Base-by-base conservation (phyloP, 2,797 vertebrate genomes). In the Limosa lapponica region DNA sequence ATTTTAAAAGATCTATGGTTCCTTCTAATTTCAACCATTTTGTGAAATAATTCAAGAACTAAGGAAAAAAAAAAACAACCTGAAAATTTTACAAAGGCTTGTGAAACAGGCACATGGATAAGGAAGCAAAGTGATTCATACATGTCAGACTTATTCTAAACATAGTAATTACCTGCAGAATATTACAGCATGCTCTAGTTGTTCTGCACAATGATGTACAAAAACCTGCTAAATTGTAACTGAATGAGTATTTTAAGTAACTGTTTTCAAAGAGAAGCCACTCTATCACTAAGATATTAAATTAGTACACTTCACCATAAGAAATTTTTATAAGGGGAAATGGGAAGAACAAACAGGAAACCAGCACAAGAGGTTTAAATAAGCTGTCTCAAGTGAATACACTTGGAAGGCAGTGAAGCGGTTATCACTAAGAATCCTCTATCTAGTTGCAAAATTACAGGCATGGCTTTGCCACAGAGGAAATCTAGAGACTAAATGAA, bases 311-410 rank as follows among this genome's bases (percentile, higher is more conserved):
- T 65, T 65, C 16, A n/a, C 5, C 1, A 0, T 28, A 62, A 75
- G 22, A 72, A 62, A 75, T 55, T 81, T 16, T 39, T 37, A 2
- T 12, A 12, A 62, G 22, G 23, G 6, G 30, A 82, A 79, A 65
- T 2, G 16, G 20, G 39, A 94, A 91, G 27, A 75, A 69, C 16
- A 67, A 94, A 58, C 2, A 71, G 36, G 27, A 71, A 87, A 70
- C 15, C 18, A 0, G 0, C 1, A 4, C 0, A 36, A 61, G 14
- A 57, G 7, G 5, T 79, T 84, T 82, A 80, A 75, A 69, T 52
- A 57, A 82, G 13, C 24, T 41, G 25, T 25, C 54, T 58, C 46
- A 74, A 64, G 25, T 59, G 75, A 67, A 69, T 30, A 79, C 3
- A 55, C 43, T 8, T 72, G 39, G 48, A 87, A 85, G 64, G 15